A percentile compares a stretch with the other conserved stretches of the same genome.
phyloP scores from a whole-genome alignment of 2,888 invertebrate genomes.

The Hydropsyche betteni region DNA sequence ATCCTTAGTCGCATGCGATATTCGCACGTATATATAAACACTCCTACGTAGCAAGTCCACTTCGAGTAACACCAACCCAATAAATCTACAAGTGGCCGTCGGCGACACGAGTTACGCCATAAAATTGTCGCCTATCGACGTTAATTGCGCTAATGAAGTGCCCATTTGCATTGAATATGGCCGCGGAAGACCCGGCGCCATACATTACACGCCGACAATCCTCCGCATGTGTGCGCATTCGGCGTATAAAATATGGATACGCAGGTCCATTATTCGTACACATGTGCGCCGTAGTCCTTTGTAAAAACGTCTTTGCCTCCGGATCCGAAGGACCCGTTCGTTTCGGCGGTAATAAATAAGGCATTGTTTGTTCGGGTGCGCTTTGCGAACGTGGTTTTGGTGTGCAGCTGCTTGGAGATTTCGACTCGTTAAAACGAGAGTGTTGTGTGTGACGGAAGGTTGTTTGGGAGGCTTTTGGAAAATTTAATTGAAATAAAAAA shows the following conservation, averaged over 20 bases:
- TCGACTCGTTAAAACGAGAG: no score
- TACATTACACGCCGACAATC: no score
- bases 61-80: neutral
- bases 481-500: no score
- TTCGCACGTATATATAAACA: neutral
- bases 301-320: conserved; percentile 1
- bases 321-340: neutral
- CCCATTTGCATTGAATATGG: conserved; percentile 46
- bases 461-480: no score
- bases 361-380: neutral
- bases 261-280: no score
- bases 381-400: no score
- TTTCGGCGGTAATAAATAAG: conserved; percentile 16
- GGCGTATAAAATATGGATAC: no score
- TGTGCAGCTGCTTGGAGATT: no score
- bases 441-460: no score
- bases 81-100: neutral
- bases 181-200: conserved; percentile 11
- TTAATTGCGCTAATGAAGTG: conserved; percentile 51
- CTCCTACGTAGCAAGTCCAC: neutral
- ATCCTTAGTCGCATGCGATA: no score
- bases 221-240: no score
- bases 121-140: conserved; percentile 48
- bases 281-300: no score
- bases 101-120: conserved; percentile 19